Conservation (phyloP, 1,140 invertebrate genomes). For the Ostrea edulis region DNA sequence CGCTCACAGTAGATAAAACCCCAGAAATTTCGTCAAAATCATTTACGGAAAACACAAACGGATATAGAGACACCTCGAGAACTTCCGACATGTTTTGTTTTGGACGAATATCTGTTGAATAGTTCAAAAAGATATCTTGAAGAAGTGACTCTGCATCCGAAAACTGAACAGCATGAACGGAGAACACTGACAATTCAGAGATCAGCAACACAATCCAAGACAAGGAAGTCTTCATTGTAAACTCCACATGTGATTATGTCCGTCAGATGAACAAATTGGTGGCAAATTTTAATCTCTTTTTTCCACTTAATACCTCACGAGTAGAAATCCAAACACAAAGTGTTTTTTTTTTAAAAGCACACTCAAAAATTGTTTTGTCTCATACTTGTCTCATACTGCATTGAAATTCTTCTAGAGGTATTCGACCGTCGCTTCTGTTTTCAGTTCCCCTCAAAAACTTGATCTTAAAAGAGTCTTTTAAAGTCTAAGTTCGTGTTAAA, state of each 20-base stretch:
- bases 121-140: background rate
- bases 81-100: background rate
- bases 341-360: too few relatives aligned
- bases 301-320: too few relatives aligned
- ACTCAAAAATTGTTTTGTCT: too few relatives aligned
- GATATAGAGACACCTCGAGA: background rate
- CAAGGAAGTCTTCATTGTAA: background rate
- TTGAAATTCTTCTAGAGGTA: too few relatives aligned
- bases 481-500: too few relatives aligned
- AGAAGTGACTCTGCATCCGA: background rate
- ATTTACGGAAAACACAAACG: background rate
- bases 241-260: background rate
- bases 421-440: too few relatives aligned
- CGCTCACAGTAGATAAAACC: background rate
- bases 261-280: too few relatives aligned
- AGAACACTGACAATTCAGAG: background rate
- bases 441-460: too few relatives aligned
- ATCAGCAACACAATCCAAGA: background rate
- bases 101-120: background rate
- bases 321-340: too few relatives aligned
- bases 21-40: conserved; percentile 29
- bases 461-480: too few relatives aligned
- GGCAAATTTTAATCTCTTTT: too few relatives aligned
- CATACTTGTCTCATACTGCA: too few relatives aligned
- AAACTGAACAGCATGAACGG: background rate